phyloP scores from a whole-genome alignment of 2,797 vertebrate species.

The Paguma larvata region DNA sequence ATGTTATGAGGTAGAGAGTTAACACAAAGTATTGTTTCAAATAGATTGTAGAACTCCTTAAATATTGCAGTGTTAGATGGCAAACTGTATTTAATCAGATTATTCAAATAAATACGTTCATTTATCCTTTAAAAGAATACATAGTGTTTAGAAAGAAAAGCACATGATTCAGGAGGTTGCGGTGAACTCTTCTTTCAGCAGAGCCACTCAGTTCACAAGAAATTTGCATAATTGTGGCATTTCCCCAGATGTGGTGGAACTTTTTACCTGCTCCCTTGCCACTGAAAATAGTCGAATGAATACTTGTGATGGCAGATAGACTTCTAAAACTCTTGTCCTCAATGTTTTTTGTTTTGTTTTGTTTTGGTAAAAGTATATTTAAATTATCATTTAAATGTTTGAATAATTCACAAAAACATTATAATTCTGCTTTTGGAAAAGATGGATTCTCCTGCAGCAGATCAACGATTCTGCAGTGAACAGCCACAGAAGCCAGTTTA shows the following conservation, averaged over 20 bases:
- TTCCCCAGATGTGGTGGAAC: not conserved
- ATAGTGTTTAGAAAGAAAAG: not conserved
- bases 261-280: not conserved
- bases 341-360: not conserved
- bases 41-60: not conserved
- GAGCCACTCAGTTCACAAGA: not conserved
- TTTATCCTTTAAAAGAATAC: not conserved
- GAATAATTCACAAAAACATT: not conserved
- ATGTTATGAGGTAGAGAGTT: not conserved
- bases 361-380: not conserved
- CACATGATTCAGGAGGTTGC: not conserved
- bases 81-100: not conserved
- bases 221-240: not conserved
- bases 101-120: not conserved
- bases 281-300: not conserved
- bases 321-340: not conserved
- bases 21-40: not conserved
- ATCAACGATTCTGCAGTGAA: not conserved
- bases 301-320: not conserved
- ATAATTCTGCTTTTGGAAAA: not conserved
- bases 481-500: not conserved
- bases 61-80: not conserved
- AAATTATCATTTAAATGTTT: not conserved
- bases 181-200: not conserved
- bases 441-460: not conserved